Evolutionary conservation across 2,113 vertebrate species (phyloP).

Genomic region (Osmerus mordax): DNA sequence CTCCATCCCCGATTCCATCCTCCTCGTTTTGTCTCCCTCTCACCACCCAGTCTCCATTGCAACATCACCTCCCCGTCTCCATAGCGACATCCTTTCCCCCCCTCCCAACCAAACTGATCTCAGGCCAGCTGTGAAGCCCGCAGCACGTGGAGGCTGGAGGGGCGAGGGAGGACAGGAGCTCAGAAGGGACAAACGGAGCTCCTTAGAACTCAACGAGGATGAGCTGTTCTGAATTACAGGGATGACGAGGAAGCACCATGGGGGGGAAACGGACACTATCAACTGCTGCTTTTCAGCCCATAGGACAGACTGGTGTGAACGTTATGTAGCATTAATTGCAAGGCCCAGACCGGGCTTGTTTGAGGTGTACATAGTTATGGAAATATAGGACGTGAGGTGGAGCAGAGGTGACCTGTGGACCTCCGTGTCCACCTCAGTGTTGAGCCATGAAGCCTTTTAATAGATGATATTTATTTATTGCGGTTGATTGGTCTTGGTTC

Average conservation of each 20-base stretch:
- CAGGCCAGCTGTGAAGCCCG: conserved; percentile 45
- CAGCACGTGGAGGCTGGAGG: conserved; percentile 16
- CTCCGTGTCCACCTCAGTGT: conserved; percentile 69
- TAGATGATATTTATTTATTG: conserved; percentile 84
- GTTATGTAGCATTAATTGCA: conserved; percentile 85
- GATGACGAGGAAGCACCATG: not conserved
- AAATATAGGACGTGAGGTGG: conserved; percentile 63
- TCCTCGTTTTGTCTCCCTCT: not conserved
- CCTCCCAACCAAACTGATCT: conserved; percentile 47
- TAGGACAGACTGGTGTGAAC: conserved; percentile 81
- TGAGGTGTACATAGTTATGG: conserved; percentile 84
- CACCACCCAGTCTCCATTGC: not conserved
- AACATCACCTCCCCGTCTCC: not conserved
- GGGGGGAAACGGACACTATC: conserved; percentile 26
- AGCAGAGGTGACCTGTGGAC: conserved; percentile 13
- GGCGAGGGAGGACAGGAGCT: conserved; percentile 26
- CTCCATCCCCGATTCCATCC: conserved; percentile 5
- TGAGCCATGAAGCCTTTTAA: conserved; percentile 69
- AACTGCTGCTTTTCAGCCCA: conserved; percentile 59
- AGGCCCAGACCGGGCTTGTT: conserved; percentile 80
- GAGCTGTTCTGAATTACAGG: too few relatives aligned
- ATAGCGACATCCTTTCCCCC: conserved; percentile 1
- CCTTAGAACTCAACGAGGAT: not conserved
- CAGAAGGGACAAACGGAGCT: conserved; percentile 1
- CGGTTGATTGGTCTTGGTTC: conserved; percentile 71